Evolutionary conservation across 2,113 vertebrate species (phyloP).

Genomic region (Oryctolagus cuniculus): mOryCun1.1 NC_091439.1:80241001-80241500

Average conservation of each 20-base stretch:
- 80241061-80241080: not conserved
- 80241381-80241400: slow-evolving; percentile 11
- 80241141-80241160: slow-evolving; percentile 1
- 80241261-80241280: not conserved
- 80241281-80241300: slow-evolving; percentile 18
- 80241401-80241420: not conserved
- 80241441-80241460: not conserved
- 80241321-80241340: slow-evolving; percentile 13
- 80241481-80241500: not conserved
- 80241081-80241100: not conserved
- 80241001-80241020: not conserved
- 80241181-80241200: not conserved
- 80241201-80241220: not conserved
- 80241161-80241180: not conserved
- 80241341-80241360: not conserved
- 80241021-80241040: not conserved
- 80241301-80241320: slow-evolving; percentile 13
- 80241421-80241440: slow-evolving; percentile 36
- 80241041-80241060: not conserved
- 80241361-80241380: not conserved
- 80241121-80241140: not conserved
- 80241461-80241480: not conserved
- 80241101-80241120: not conserved
- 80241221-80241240: not conserved
- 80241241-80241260: not conserved